Percentiles rank a stretch among this genome's conserved stretches.
phyloP scores from a whole-genome alignment of 2,113 vertebrate genomes.

The Periophthalmus modestus region DNA sequence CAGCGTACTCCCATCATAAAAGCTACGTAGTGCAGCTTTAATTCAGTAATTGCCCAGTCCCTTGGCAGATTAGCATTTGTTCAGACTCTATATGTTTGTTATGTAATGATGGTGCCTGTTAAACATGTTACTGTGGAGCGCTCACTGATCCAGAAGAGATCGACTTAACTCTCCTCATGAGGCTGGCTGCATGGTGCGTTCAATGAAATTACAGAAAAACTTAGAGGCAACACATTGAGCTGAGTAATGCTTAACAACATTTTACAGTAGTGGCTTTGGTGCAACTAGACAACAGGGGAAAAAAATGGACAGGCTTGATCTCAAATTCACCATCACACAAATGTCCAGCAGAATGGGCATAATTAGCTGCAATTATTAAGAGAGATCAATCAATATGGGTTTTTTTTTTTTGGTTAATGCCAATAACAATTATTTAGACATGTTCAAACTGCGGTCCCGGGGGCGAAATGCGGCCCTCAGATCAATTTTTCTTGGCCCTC shows the following conservation, averaged over 20 bases:
- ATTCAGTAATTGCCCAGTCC: neutral
- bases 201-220: slow-evolving; percentile 47
- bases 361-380: no score
- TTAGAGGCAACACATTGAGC: slow-evolving; percentile 27
- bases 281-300: neutral
- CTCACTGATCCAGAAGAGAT: slow-evolving; percentile 56
- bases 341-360: no score
- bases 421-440: no score
- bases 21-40: neutral
- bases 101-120: slow-evolving; percentile 43
- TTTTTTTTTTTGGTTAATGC: no score
- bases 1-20: no score
- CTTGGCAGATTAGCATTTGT: neutral
- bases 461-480: no score
- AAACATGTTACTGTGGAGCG: slow-evolving; percentile 29
- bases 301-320: no score
- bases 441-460: no score
- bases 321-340: no score
- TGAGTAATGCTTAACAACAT: slow-evolving; percentile 4
- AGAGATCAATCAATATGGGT: no score
- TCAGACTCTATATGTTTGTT: slow-evolving; percentile 22
- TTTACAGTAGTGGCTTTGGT: neutral
- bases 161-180: slow-evolving; percentile 23
- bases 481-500: no score
- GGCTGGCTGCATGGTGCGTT: slow-evolving; percentile 30